Conservation (phyloP, 2,797 vertebrate species). For the Synaphobranchus kaupii region DNA sequence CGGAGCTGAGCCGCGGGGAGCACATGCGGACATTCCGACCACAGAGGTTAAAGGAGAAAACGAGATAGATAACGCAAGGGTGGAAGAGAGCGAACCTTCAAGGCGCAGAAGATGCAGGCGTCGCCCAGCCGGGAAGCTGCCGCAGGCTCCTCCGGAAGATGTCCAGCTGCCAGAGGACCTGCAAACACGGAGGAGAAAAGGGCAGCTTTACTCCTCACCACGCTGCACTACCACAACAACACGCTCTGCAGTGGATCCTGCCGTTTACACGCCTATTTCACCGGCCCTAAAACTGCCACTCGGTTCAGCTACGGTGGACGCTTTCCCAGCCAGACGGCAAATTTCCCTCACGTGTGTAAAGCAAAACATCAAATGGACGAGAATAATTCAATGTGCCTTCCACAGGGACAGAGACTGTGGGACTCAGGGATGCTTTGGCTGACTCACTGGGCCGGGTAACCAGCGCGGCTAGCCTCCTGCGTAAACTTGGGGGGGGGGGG, state of each 20-base stretch:
- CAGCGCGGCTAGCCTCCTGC: neutral
- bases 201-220: neutral
- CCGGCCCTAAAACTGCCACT: neutral
- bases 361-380: too few species aligned
- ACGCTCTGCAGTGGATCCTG: neutral
- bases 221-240: neutral
- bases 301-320: neutral
- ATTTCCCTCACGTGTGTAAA: neutral
- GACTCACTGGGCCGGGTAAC: neutral
- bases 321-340: neutral
- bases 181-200: neutral
- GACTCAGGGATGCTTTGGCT: neutral
- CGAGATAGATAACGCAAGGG: too few species aligned
- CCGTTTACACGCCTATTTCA: neutral
- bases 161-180: constrained; percentile 88
- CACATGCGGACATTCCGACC: neutral
- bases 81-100: constrained; percentile 71
- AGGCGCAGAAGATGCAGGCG: constrained; percentile 86
- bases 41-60: neutral
- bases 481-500: neutral
- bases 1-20: neutral
- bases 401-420: neutral
- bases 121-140: constrained; percentile 81
- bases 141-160: constrained; percentile 84
- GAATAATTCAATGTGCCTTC: neutral